Evolutionary conservation across 2,888 invertebrate species (phyloP), one percentile per base, ranked within the genome.

Genomic region (Gonocerus acuteangulatus): DNA sequence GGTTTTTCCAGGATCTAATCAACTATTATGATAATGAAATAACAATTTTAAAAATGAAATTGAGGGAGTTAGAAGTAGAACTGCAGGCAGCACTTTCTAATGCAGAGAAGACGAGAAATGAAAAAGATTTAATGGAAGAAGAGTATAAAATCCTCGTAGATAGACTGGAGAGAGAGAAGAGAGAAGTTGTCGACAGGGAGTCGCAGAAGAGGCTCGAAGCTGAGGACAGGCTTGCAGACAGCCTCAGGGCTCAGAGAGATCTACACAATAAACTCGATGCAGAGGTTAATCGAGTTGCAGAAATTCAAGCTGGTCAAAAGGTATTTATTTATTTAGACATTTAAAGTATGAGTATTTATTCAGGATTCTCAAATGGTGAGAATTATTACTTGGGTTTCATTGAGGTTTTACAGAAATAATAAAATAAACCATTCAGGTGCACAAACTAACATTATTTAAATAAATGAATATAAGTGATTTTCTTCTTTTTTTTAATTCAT

Each of bases 31-130:
- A 52, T 2, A 27, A 52, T n/a, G 71, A 71, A 16, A 51, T 58
- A 2, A 23, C 59, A n/a, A 57, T 47, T n/a, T 21, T 57, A 32
- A 58, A 54, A 27, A 15, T 42, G 11, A 59, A 61, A 60, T 36
- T 65, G 32, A 60, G 36, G 67, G 68, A 21, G 68, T 69, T 65
- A 61, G 80, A 80, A 69, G 71, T 76, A 13, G 79, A 36, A 69
- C 75, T 39, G 68, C 74, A 18, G 9, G 21, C 34, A 6, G 23
- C 47, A 7, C 39, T 61, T 23, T 65, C 61, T 27, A 32, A 45
- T 23, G 59, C 54, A 44, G 65, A 56, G 27, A 62, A 64, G 60
- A 54, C 39, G 27, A 62, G 42, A 22, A 61, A 62, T 27, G 63
- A 65, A 48, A 44, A 61, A 18, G 56, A 59, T 23, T 45, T 60